phyloP scores from a whole-genome alignment of 2,113 vertebrate genomes.

The Xyliphius kryptos region DNA sequence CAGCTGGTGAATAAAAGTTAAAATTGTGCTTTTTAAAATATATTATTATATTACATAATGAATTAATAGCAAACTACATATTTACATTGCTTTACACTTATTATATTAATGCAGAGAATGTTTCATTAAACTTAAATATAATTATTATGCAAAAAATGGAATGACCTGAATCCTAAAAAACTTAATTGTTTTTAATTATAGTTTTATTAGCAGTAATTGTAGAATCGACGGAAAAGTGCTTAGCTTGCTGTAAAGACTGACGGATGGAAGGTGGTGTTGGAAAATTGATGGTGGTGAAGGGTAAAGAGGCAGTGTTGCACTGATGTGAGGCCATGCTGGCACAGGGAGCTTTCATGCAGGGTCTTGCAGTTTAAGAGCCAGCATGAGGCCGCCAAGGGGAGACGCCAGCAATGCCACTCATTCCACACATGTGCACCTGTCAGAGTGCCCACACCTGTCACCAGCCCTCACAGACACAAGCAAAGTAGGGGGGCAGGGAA shows the following conservation, averaged over 20 bases:
- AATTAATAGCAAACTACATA: neutral
- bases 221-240: too few species aligned
- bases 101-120: too few species aligned
- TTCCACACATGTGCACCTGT: constrained; percentile 69
- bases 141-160: too few species aligned
- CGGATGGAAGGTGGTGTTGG: constrained; percentile 6
- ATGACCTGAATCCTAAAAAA: too few species aligned
- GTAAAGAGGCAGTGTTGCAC: constrained; percentile 55
- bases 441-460: constrained; percentile 70
- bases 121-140: too few species aligned
- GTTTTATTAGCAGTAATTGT: too few species aligned
- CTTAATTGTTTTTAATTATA: too few species aligned
- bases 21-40: too few species aligned
- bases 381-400: constrained; percentile 50
- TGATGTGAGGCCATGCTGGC: constrained; percentile 59
- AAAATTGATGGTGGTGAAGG: constrained; percentile 30
- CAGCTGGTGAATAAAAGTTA: too few species aligned
- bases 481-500: constrained; percentile 24
- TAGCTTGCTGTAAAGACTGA: neutral
- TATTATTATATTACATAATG: neutral
- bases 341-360: constrained; percentile 54
- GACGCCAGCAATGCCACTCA: constrained; percentile 61
- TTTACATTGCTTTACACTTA: too few species aligned
- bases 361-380: constrained; percentile 64
- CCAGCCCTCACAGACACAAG: constrained; percentile 45